A percentile compares a stretch with the other conserved stretches of the same genome.
phyloP scores from a whole-genome alignment of 2,113 vertebrate genomes.

The Acrocephalus arundinaceus region DNA sequence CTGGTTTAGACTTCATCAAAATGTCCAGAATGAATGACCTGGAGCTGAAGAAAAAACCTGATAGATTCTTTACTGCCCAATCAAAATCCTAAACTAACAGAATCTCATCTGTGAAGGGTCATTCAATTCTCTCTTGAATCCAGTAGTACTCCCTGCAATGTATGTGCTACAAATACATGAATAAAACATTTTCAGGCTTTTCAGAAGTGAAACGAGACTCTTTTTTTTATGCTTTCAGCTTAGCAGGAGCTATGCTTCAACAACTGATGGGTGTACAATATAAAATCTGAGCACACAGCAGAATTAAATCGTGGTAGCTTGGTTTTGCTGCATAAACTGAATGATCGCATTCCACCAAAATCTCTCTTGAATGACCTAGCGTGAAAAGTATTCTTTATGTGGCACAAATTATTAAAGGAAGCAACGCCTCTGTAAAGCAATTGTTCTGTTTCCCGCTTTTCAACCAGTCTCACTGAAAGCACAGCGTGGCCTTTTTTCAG shows the following conservation, averaged over 20 bases:
- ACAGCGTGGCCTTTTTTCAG: not conserved
- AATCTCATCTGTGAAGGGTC: not conserved
- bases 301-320: slow-evolving; percentile 18
- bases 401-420: slow-evolving; percentile 53
- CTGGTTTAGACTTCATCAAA: slow-evolving; percentile 32
- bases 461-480: not conserved
- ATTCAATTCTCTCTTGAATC: slow-evolving; percentile 2
- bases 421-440: slow-evolving; percentile 15
- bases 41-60: not conserved
- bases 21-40: slow-evolving; percentile 23
- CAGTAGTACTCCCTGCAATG: not conserved
- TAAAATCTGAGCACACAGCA: slow-evolving; percentile 40
- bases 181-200: slow-evolving; percentile 30
- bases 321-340: slow-evolving; percentile 56
- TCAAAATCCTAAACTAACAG: slow-evolving; percentile 10
- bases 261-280: slow-evolving; percentile 3
- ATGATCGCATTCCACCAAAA: slow-evolving; percentile 16
- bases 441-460: slow-evolving; percentile 47
- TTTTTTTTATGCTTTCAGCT: not conserved
- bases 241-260: slow-evolving; percentile 24
- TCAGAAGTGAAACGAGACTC: not conserved
- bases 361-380: slow-evolving; percentile 38
- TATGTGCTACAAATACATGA: slow-evolving; percentile 9
- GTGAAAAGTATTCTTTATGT: slow-evolving; percentile 54
- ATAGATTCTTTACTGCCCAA: not conserved